A percentile compares a stretch with the other conserved stretches of the same genome.
phyloP scores from a whole-genome alignment of 2,113 vertebrate genomes.

The Lagopus leucura region DNA sequence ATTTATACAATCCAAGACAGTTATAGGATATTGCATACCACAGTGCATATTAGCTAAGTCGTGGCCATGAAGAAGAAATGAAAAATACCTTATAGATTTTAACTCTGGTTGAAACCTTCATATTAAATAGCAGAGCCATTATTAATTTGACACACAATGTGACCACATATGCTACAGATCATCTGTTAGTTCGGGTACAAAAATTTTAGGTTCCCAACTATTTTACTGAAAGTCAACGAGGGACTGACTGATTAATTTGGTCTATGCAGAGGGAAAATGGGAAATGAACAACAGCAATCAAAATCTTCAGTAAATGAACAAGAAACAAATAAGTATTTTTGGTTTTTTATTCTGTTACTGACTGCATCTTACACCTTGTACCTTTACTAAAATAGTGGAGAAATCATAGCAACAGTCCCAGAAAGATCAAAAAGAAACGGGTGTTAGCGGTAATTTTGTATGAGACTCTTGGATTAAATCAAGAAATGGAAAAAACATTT shows the following conservation, averaged over 20 bases:
- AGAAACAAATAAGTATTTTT: neutral
- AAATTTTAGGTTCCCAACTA: neutral
- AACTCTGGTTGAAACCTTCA: neutral
- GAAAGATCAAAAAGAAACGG: neutral
- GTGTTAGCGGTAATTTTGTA: neutral
- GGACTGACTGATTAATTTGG: neutral
- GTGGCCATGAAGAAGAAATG: neutral
- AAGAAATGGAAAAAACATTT: neutral
- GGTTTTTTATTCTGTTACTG: neutral
- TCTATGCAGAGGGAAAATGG: neutral
- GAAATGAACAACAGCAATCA: neutral
- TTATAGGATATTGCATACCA: neutral
- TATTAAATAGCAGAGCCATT: neutral
- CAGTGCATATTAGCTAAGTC: conserved; percentile 1
- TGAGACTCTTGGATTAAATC: neutral
- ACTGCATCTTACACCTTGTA: neutral
- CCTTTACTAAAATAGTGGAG: neutral
- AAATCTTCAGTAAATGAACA: neutral
- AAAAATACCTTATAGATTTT: neutral
- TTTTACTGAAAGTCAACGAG: neutral
- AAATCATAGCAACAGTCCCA: neutral
- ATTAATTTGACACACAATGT: neutral
- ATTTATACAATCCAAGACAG: conserved; percentile 49
- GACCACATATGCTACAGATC: neutral
- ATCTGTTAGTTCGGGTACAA: neutral